Evolutionary conservation across 2,113 vertebrate species (phyloP).

Genomic region (Zeus faber): DNA sequence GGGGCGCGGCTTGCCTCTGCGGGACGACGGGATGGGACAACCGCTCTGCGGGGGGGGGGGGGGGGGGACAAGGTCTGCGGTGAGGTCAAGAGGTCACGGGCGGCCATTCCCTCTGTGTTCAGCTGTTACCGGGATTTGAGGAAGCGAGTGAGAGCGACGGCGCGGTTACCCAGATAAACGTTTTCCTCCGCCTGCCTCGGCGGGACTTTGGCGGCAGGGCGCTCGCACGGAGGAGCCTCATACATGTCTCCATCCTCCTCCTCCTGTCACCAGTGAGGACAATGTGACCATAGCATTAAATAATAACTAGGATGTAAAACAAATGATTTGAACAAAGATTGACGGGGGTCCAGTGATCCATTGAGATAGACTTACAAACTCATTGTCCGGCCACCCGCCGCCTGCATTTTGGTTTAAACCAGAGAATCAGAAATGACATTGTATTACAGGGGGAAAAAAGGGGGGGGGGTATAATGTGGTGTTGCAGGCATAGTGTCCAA

Average conservation of each 20-base stretch:
- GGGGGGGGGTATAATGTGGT: too few species aligned
- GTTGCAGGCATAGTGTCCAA: too few species aligned
- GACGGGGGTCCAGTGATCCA: neutral
- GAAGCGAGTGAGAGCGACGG: neutral
- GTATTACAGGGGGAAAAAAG: too few species aligned
- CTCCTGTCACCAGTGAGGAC: slow-evolving; percentile 47
- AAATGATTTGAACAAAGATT: neutral
- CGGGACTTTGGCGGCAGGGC: slow-evolving; percentile 48
- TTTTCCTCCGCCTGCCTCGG: slow-evolving; percentile 59
- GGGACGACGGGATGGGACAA: slow-evolving; percentile 26
- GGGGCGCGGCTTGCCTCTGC: slow-evolving; percentile 53
- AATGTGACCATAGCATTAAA: neutral
- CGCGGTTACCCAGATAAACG: slow-evolving; percentile 69
- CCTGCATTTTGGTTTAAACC: too few species aligned
- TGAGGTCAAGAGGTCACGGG: neutral
- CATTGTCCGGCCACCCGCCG: slow-evolving; percentile 64
- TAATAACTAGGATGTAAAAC: neutral
- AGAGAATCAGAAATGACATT: too few species aligned
- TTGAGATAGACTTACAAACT: slow-evolving; percentile 65
- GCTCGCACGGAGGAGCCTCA: slow-evolving; percentile 74
- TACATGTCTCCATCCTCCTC: slow-evolving; percentile 70
- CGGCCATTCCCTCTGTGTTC: neutral
- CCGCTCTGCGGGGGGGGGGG: slow-evolving; percentile 56
- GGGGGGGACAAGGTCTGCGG: too few species aligned
- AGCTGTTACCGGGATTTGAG: neutral